Percentiles rank a stretch among this genome's conserved stretches.
Evolutionary conservation across 2,797 vertebrate genomes (phyloP).

Genomic region (Anabas testudineus): DNA sequence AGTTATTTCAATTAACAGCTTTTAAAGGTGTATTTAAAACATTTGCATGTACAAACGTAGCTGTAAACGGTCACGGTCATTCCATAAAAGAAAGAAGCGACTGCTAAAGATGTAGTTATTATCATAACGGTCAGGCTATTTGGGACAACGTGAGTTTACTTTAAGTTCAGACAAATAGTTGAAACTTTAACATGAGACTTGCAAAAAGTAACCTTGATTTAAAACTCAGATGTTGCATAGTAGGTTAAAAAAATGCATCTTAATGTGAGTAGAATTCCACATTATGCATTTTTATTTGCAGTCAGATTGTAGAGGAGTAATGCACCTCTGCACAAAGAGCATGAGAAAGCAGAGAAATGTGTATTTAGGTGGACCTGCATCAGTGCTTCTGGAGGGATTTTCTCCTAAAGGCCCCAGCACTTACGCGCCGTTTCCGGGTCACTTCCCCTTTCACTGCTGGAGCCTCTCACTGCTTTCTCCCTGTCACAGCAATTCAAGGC

Average conservation of each 20-base stretch:
- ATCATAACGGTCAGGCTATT: no score
- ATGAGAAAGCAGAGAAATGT: conserved; percentile 36
- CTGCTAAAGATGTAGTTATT: not conserved
- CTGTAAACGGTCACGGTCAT: no score
- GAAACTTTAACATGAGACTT: no score
- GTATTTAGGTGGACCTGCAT: conserved; percentile 63
- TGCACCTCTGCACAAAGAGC: conserved; percentile 22
- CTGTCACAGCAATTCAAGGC: conserved; percentile 79
- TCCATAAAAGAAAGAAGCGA: not conserved
- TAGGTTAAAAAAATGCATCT: not conserved
- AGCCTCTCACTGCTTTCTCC: conserved; percentile 77
- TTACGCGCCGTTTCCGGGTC: conserved; percentile 79
- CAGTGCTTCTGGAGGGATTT: conserved; percentile 63
- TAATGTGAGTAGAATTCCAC: not conserved
- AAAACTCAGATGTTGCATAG: not conserved
- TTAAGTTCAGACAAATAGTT: no score
- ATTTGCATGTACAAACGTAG: not conserved
- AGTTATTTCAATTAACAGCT: not conserved
- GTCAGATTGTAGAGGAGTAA: conserved; percentile 23
- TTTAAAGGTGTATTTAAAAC: not conserved
- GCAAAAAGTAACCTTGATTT: not conserved
- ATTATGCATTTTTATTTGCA: conserved; percentile 1
- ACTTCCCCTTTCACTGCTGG: conserved; percentile 74
- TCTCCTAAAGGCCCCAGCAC: conserved; percentile 65
- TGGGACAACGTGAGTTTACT: not conserved